Percentiles rank a stretch among this genome's conserved stretches.
Conservation (phyloP, 2,888 invertebrate species). For the Oligia fasciuncula region DNA sequence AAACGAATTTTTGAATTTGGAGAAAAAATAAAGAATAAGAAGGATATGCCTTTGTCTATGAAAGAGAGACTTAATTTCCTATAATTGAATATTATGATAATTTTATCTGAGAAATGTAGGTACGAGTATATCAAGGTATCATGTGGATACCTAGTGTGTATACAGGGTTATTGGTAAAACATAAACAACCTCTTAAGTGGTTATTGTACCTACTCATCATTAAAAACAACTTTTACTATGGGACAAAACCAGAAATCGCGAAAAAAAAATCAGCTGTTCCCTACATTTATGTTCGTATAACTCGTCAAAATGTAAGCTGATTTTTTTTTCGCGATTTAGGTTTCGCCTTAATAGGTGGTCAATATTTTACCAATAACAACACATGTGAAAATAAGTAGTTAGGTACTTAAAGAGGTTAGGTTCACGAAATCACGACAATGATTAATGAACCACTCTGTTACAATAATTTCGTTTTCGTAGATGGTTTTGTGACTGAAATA, state of each 20-base stretch:
- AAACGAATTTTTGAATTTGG: not conserved
- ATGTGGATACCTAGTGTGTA: not conserved
- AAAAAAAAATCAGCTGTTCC: too few species aligned
- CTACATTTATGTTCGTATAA: too few species aligned
- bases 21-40: constrained; percentile 13
- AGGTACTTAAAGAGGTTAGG: not conserved
- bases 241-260: too few species aligned
- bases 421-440: constrained; percentile 13
- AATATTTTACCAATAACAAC: too few species aligned
- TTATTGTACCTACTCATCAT: too few species aligned
- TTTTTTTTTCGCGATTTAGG: too few species aligned
- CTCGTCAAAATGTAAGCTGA: too few species aligned
- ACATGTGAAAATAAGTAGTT: too few species aligned
- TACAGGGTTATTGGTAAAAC: too few species aligned
- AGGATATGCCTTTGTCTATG: constrained; percentile 30
- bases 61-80: not conserved
- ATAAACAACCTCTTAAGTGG: too few species aligned
- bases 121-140: not conserved
- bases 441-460: not conserved
- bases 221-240: too few species aligned
- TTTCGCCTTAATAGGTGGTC: too few species aligned
- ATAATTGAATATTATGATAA: not conserved
- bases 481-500: not conserved
- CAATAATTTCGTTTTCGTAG: not conserved
- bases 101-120: not conserved